phyloP scores from a whole-genome alignment of 2,797 vertebrate genomes.

The Ctenopoma kingsleyae region DNA sequence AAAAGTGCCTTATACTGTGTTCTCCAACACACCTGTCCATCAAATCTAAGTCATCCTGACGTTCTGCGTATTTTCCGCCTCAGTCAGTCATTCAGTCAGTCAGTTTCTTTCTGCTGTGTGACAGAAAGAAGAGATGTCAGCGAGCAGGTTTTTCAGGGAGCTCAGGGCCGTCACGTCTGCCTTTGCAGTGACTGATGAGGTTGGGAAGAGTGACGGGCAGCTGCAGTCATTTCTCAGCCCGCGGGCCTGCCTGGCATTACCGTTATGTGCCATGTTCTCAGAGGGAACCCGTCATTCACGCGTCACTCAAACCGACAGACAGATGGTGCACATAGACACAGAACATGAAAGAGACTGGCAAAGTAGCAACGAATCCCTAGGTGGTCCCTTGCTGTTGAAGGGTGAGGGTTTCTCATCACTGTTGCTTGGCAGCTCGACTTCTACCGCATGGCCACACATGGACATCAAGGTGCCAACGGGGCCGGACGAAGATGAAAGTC shows the following conservation, averaged over 20 bases:
- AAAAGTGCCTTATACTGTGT: slow-evolving; percentile 42
- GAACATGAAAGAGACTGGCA: slow-evolving; percentile 81
- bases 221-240: slow-evolving; percentile 79
- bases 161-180: slow-evolving; percentile 80
- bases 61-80: slow-evolving; percentile 57
- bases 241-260: slow-evolving; percentile 82
- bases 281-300: slow-evolving; percentile 81
- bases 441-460: slow-evolving; percentile 69
- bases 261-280: slow-evolving; percentile 84
- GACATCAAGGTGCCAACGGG: slow-evolving; percentile 75
- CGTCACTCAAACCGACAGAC: slow-evolving; percentile 79
- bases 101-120: slow-evolving; percentile 60
- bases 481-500: slow-evolving; percentile 68
- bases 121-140: slow-evolving; percentile 82
- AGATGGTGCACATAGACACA: slow-evolving; percentile 71
- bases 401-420: slow-evolving; percentile 71
- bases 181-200: slow-evolving; percentile 77
- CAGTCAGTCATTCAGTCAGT: slow-evolving; percentile 73
- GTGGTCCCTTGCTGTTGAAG: slow-evolving; percentile 76
- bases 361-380: slow-evolving; percentile 72
- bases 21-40: slow-evolving; percentile 70
- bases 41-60: slow-evolving; percentile 64
- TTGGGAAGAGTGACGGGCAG: slow-evolving; percentile 81
- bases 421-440: slow-evolving; percentile 74
- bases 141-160: slow-evolving; percentile 79